Base-by-base conservation (phyloP, 2,797 vertebrate genomes). In the Lagodon rhomboides region DNA sequence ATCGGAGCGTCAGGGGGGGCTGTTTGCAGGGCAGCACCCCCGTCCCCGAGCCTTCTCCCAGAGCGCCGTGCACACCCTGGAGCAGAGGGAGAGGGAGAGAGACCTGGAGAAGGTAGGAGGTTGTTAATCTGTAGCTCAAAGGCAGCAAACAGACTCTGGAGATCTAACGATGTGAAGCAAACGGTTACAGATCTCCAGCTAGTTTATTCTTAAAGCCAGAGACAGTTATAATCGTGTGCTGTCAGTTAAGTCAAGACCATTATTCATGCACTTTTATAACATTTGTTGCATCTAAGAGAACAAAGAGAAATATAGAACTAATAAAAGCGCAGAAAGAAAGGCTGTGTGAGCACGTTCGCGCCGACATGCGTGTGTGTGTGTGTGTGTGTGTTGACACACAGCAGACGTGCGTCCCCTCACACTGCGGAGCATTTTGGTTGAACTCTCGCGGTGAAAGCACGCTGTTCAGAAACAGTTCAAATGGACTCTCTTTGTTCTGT, bases 1-100 rank as follows among this genome's bases (percentile, higher is more conserved):
- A 18, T 64, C 81, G 6, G 97, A 97, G 46, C 92, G 93, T 64
- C 90, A 93, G 30, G 92, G 86, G 15, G 84, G 93, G 43, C 89
- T 84, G 43, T 80, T 93, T 34, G 89, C 84, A n/a, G 91, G 90
- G 0, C 96, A 95, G 81, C 85, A 88, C 12, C 84, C 95, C 62
- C 94, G 97, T 44, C 97, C 97, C 34, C 91, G 97, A n/a, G 97
- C 97, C 18, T 97, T 97, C 86, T 97, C 97, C 80, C 97, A 98
- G 87, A 98, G 97, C 18, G 97, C 96, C 0, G 95, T 97, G 78
- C 96, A 97, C 86, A 94, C 95, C 88, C 94, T 97, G 80, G 97
- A 97, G 63, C 94, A 93, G 54, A 93, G 94, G 62, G 96, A 96
- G 86, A 83, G 91, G 12, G 96, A 96, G 77, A 92, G 94, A 77